These are phyloP conservation scores for Oncorhynchus tshawytscha DNA, from an alignment of 2,113 vertebrate species.

Conservation along the genomic window DNA sequence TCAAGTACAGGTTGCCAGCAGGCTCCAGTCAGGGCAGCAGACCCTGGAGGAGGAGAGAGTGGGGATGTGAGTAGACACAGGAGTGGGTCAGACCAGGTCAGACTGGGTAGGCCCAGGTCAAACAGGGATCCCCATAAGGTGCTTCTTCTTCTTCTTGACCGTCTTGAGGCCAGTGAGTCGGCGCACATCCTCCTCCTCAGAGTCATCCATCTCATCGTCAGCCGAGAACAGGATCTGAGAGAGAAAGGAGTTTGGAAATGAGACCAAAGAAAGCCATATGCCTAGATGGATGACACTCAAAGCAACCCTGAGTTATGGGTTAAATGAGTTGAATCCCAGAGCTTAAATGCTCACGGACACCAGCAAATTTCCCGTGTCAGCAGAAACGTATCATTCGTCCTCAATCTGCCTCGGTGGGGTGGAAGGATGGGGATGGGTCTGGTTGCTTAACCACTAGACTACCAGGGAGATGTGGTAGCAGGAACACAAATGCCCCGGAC, in stretches of 20 bases:
- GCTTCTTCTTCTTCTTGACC: slow-evolving; percentile 94
- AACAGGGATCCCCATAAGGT: slow-evolving; percentile 91
- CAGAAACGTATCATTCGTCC: too few relatives aligned
- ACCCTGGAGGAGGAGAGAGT: background rate
- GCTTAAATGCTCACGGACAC: too few relatives aligned
- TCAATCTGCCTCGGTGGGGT: too few relatives aligned
- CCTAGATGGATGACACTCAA: too few relatives aligned
- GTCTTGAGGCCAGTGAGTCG: slow-evolving; percentile 85
- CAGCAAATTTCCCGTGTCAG: too few relatives aligned
- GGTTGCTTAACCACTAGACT: slow-evolving; percentile 48
- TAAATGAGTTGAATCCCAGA: too few relatives aligned
- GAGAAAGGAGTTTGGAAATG: background rate
- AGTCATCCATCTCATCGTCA: slow-evolving; percentile 97
- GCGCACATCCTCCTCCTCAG: slow-evolving; percentile 88
- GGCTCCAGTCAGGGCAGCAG: background rate
- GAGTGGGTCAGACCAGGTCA: background rate
- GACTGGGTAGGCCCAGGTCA: slow-evolving; percentile 66
- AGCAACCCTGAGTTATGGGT: too few relatives aligned
- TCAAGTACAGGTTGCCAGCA: background rate
- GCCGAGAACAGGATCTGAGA: slow-evolving; percentile 94
- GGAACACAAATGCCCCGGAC: too few relatives aligned
- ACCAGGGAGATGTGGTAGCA: slow-evolving; percentile 41
- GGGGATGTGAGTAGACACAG: slow-evolving; percentile 11
- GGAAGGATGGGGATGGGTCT: too few relatives aligned
- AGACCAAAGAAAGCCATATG: background rate